Evolutionary conservation across 92 coral and sea anemone species (phyloP).

Genomic region (Galaxea fascicularis): DNA sequence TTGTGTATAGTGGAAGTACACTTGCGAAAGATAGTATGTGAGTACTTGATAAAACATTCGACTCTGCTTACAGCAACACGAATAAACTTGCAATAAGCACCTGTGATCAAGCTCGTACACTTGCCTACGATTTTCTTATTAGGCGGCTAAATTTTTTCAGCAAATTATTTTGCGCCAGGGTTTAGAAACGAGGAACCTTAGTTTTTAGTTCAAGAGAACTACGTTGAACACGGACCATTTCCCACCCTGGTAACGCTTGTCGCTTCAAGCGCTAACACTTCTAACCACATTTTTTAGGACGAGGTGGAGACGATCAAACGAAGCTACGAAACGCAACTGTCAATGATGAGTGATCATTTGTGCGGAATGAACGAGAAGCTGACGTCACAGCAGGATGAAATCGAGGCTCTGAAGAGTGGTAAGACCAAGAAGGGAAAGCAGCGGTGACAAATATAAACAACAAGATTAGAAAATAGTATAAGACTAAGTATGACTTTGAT

Average conservation of each 20-base stretch:
- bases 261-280: neutral
- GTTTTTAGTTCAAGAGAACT: no score
- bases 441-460: constrained; percentile 32
- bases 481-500: neutral
- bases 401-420: constrained; percentile 88
- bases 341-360: constrained; percentile 99
- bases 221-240: neutral
- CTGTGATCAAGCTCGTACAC: no score
- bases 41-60: no score
- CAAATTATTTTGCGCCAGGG: no score
- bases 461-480: neutral
- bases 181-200: no score
- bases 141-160: no score
- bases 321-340: constrained; percentile 96
- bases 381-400: constrained; percentile 95
- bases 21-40: no score
- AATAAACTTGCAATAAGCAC: no score
- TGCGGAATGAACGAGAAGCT: constrained; percentile 98
- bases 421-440: constrained; percentile 87
- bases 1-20: neutral
- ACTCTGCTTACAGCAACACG: no score
- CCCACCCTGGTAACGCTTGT: neutral
- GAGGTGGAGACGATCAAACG: constrained; percentile 95
- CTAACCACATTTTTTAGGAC: constrained; percentile 65
- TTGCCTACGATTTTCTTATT: no score